Evolutionary conservation across 2,888 invertebrate genomes (phyloP).

Genomic region (Diarsia brunnea): DNA sequence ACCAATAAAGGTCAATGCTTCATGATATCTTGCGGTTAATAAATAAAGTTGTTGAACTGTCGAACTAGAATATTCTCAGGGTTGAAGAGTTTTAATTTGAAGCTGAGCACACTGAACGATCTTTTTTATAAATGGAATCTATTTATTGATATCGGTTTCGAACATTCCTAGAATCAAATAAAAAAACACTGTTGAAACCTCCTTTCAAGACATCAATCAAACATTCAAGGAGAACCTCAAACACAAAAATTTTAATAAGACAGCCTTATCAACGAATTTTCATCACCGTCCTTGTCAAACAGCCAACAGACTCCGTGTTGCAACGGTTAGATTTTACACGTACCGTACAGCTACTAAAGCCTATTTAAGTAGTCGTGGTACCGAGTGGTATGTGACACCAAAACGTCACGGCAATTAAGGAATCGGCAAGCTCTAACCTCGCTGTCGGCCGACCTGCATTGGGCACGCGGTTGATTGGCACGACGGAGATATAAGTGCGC

Average conservation of each 20-base stretch:
- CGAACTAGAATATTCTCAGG: constrained; percentile 45
- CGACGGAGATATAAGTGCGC: constrained; percentile 53
- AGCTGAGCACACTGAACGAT: constrained; percentile 22
- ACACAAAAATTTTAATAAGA: constrained; percentile 53
- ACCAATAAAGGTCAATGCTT: constrained; percentile 65
- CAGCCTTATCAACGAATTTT: constrained; percentile 54
- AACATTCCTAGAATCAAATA: not conserved
- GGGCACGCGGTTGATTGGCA: constrained; percentile 88
- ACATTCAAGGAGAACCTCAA: constrained; percentile 50
- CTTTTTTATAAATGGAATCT: constrained; percentile 8
- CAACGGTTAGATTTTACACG: constrained; percentile 72
- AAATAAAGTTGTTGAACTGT: constrained; percentile 53
- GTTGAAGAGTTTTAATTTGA: constrained; percentile 33
- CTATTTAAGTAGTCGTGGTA: constrained; percentile 81
- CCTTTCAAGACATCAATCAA: constrained; percentile 51
- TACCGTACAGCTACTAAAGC: constrained; percentile 69
- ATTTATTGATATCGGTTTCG: not conserved
- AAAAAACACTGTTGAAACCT: constrained; percentile 34
- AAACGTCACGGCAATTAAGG: constrained; percentile 91
- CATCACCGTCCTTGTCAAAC: constrained; percentile 61
- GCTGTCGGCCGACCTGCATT: constrained; percentile 86
- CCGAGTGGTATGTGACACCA: constrained; percentile 88
- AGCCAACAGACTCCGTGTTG: constrained; percentile 67
- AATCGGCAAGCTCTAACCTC: constrained; percentile 90
- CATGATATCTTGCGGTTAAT: constrained; percentile 59